phyloP scores from a whole-genome alignment of 2,888 invertebrate species.

The Dusona sp. region DNA sequence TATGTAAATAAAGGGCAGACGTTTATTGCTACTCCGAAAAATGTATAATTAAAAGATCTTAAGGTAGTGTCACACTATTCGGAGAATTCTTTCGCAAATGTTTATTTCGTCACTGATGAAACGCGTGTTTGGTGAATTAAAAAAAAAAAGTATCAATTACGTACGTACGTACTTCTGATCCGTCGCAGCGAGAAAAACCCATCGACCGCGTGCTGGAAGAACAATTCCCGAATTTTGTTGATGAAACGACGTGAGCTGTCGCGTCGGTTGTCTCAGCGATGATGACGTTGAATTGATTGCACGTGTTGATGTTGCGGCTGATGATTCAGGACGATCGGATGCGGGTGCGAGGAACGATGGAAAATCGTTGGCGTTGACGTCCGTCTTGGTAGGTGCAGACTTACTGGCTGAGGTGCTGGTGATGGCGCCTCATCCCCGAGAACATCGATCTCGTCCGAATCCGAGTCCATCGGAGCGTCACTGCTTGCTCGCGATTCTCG shows the following conservation, averaged over 20 bases:
- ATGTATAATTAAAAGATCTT: neutral
- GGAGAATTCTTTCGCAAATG: neutral
- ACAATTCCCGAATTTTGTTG: neutral
- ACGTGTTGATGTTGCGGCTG: conserved; percentile 74
- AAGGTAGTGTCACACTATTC: neutral
- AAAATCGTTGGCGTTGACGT: conserved; percentile 75
- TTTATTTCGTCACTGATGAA: neutral
- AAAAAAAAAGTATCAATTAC: conserved; percentile 5
- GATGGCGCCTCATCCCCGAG: conserved; percentile 82
- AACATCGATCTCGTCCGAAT: conserved; percentile 83
- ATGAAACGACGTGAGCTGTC: neutral
- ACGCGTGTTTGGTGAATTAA: neutral
- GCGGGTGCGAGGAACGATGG: conserved; percentile 77
- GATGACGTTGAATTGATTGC: conserved; percentile 79
- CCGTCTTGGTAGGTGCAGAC: conserved; percentile 58
- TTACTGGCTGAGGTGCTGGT: conserved; percentile 66
- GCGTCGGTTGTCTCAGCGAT: conserved; percentile 78
- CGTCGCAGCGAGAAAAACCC: conserved; percentile 25
- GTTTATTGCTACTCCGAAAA: neutral
- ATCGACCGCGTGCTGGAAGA: conserved; percentile 2
- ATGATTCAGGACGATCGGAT: conserved; percentile 77
- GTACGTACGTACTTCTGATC: conserved; percentile 54
- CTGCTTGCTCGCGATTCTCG: conserved; percentile 82
- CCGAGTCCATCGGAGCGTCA: conserved; percentile 80
- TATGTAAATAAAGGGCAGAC: neutral